Evolutionary conservation across 2,797 vertebrate genomes (phyloP).

Genomic region (Neoniphon sammara): DNA sequence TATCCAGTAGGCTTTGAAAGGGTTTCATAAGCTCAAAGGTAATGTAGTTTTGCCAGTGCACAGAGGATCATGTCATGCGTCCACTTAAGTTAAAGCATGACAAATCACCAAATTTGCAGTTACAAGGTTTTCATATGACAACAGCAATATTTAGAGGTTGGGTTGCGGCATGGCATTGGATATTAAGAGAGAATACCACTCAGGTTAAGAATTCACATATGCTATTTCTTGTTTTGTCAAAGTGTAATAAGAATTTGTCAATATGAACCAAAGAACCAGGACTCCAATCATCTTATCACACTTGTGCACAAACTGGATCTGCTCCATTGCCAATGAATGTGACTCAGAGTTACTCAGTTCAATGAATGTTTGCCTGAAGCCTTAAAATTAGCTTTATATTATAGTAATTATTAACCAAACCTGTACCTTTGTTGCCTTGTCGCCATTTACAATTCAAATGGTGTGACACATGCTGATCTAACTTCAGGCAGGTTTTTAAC

Average conservation of each 20-base stretch:
- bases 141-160: neutral
- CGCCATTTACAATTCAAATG: neutral
- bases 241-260: neutral
- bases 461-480: neutral
- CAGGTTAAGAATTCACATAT: too few species aligned
- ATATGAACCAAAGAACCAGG: neutral
- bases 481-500: slow-evolving; percentile 26
- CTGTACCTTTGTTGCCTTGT: neutral
- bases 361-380: neutral
- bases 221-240: too few species aligned
- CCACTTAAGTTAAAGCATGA: too few species aligned
- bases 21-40: too few species aligned
- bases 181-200: neutral
- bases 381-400: neutral
- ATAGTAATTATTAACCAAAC: slow-evolving; percentile 1
- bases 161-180: too few species aligned
- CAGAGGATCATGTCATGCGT: too few species aligned
- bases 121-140: neutral
- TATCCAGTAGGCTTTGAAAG: too few species aligned
- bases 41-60: too few species aligned
- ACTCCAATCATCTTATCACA: neutral
- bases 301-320: neutral
- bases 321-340: neutral
- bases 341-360: neutral
- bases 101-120: too few species aligned